These are phyloP conservation scores for Australoheros facetus DNA, from an alignment of 2,797 vertebrate species.

Conservation along the genomic window DNA sequence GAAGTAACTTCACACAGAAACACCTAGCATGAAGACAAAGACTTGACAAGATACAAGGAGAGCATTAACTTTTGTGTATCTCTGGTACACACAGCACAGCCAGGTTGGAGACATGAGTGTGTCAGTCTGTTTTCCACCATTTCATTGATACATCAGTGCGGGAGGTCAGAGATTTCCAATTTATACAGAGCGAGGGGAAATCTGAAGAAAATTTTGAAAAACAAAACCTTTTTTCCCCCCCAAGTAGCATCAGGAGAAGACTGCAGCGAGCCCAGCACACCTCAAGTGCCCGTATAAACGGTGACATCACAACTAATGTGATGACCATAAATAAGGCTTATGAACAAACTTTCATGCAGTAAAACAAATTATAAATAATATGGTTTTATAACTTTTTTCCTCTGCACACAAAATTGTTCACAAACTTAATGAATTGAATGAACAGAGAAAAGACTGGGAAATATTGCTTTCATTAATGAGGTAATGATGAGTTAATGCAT, in stretches of 20 bases:
- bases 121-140: not conserved
- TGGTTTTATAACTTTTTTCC: not conserved
- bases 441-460: not conserved
- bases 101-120: not conserved
- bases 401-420: not conserved
- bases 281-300: rapidly evolving
- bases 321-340: not conserved
- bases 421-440: not conserved
- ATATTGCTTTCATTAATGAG: not conserved
- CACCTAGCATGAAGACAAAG: no score
- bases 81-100: not conserved
- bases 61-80: not conserved
- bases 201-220: no score
- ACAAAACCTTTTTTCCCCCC: no score
- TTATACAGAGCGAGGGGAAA: no score
- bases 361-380: not conserved
- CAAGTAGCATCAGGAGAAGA: no score
- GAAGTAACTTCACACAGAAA: no score
- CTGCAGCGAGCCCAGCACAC: no score
- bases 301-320: not conserved
- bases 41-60: no score
- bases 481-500: not conserved
- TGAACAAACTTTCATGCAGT: not conserved
- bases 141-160: not conserved
- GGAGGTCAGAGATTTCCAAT: not conserved